Evolutionary conservation across 2,113 vertebrate species (phyloP).

Genomic region (Murina feae): DNA sequence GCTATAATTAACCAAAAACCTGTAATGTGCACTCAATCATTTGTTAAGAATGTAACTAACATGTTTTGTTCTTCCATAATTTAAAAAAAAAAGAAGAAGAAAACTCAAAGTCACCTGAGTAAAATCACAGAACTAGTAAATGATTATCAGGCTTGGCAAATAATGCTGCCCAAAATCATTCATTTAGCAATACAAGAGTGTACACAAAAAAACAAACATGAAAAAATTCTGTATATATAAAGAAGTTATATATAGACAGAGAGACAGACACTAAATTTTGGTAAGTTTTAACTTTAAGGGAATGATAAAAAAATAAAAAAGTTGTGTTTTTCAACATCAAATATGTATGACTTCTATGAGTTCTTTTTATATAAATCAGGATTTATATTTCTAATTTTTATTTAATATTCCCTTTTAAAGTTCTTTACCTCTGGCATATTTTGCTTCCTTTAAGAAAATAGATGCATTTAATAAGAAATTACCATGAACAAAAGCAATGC

Average conservation of each 20-base stretch:
- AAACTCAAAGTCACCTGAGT: neutral
- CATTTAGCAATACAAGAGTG: neutral
- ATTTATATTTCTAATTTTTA: neutral
- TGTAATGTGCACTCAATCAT: neutral
- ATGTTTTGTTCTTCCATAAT: neutral
- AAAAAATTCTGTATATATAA: neutral
- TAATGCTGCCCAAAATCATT: neutral
- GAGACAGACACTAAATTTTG: neutral
- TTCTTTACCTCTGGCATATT: neutral
- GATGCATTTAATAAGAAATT: neutral
- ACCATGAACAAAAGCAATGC: neutral
- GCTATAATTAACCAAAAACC: neutral
- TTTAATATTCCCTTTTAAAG: neutral
- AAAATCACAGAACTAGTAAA: neutral
- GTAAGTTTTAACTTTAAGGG: neutral
- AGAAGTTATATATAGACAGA: neutral
- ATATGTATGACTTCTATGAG: neutral
- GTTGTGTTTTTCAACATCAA: neutral
- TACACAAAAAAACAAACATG: neutral
- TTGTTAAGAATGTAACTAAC: neutral
- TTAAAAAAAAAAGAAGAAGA: neutral
- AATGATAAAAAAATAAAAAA: neutral
- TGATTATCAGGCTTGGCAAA: neutral
- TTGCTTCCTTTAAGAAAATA: neutral
- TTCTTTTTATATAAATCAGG: neutral